Conservation (phyloP, 2,888 invertebrate genomes). For the Caenorhabditis sulstoni region DNA sequence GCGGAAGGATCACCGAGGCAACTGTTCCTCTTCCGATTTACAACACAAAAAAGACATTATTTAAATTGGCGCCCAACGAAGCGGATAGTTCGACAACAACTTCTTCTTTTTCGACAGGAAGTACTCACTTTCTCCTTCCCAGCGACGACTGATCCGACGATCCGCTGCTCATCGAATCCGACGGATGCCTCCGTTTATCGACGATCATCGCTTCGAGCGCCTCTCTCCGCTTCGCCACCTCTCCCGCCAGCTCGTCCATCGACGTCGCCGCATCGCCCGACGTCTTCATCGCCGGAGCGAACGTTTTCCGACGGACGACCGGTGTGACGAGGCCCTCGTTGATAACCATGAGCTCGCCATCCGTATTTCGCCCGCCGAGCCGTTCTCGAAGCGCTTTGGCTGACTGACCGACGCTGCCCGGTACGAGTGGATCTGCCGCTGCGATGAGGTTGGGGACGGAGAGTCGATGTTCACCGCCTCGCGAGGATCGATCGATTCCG, state of each 20-base stretch:
- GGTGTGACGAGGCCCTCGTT: conserved; percentile 78
- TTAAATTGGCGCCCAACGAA: conserved; percentile 17
- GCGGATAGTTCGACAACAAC: too few species aligned
- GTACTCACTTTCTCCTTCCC: conserved; percentile 44
- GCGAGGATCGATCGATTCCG: conserved; percentile 33
- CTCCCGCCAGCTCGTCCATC: conserved; percentile 39
- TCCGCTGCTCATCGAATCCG: conserved; percentile 43
- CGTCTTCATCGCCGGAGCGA: conserved; percentile 44
- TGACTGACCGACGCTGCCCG: conserved; percentile 56
- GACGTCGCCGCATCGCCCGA: not conserved
- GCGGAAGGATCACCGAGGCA: conserved; percentile 19
- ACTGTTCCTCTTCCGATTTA: conserved; percentile 38
- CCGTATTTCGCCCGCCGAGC: conserved; percentile 66
- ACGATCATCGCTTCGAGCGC: conserved; percentile 46
- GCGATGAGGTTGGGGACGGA: conserved; percentile 71
- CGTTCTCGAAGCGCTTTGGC: conserved; percentile 67
- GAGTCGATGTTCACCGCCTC: conserved; percentile 63
- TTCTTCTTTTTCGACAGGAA: not conserved
- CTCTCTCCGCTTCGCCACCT: conserved; percentile 42
- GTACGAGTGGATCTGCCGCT: conserved; percentile 54
- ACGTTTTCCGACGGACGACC: conserved; percentile 73
- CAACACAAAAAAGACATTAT: conserved; percentile 31
- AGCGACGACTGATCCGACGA: conserved; percentile 41
- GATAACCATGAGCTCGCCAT: conserved; percentile 73
- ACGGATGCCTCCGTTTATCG: conserved; percentile 44